Percentiles rank a stretch among this genome's conserved stretches.
These are phyloP conservation scores for Ceratina australensis DNA, from an alignment of 1,140 invertebrate species.

Conservation along the genomic window DNA sequence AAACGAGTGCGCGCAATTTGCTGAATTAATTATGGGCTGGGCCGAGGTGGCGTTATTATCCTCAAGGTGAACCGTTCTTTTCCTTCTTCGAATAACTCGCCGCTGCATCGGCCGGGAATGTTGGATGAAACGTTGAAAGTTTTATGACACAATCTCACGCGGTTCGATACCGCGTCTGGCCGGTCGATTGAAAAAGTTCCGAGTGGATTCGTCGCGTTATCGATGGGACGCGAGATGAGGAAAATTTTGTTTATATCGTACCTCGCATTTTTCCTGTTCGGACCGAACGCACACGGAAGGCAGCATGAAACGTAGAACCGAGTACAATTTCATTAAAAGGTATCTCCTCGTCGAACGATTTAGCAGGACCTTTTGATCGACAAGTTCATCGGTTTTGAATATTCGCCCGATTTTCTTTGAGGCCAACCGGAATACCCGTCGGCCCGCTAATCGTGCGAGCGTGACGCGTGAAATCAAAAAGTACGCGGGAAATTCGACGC, in stretches of 20 bases:
- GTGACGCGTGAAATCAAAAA: constrained; percentile 9
- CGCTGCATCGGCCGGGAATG: background rate
- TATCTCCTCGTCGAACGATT: no score
- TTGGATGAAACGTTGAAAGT: background rate
- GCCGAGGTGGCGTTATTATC: background rate
- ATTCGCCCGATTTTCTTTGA: background rate
- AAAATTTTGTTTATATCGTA: no score
- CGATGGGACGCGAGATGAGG: no score
- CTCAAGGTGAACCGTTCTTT: background rate
- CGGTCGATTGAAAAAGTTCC: background rate
- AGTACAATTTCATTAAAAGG: no score
- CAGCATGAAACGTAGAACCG: no score
- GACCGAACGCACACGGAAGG: no score
- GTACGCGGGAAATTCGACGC: background rate
- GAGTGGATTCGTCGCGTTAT: background rate
- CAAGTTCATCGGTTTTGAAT: background rate
- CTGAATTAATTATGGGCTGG: constrained; percentile 24
- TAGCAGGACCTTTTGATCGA: no score
- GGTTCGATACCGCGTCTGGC: background rate
- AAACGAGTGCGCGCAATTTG: constrained; percentile 12
- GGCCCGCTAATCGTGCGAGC: background rate
- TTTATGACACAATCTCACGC: background rate
- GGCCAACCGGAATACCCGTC: no score
- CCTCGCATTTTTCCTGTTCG: no score
- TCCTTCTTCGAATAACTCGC: background rate